Conservation (phyloP, 2,113 vertebrate genomes). For the Rhinogobius similis region DNA sequence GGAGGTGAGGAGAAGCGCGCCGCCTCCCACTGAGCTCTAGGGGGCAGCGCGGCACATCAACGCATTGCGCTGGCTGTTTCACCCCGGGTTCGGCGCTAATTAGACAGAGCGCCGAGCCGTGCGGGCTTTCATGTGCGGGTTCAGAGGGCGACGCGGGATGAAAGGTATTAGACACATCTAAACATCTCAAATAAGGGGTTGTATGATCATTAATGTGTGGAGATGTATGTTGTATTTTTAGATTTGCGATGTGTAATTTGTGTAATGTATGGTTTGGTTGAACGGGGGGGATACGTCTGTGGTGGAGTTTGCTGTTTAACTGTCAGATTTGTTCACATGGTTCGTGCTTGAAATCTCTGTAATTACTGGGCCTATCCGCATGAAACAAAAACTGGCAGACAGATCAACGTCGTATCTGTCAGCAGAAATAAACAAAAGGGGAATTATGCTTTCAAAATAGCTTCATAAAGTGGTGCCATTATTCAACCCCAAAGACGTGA, state of each 20-base stretch:
- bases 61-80: constrained; percentile 24
- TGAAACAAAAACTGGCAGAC: too few relatives aligned
- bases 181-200: background rate
- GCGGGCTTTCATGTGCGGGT: constrained; percentile 11
- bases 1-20: constrained; percentile 51
- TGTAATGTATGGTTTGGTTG: background rate
- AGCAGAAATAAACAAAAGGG: too few relatives aligned
- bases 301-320: too few relatives aligned
- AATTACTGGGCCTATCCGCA: too few relatives aligned
- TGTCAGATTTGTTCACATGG: too few relatives aligned
- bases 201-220: background rate
- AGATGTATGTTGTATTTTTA: background rate
- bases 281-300: too few relatives aligned
- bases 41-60: constrained; percentile 49
- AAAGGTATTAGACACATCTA: background rate
- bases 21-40: constrained; percentile 42
- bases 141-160: background rate
- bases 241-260: too few relatives aligned
- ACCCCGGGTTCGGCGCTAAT: constrained; percentile 50
- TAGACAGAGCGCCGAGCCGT: constrained; percentile 14
- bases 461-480: too few relatives aligned
- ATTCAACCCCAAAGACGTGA: too few relatives aligned
- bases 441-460: too few relatives aligned
- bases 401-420: too few relatives aligned
- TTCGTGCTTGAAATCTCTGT: too few relatives aligned